These are phyloP conservation scores for Rostratula benghalensis DNA, from an alignment of 2,113 vertebrate genomes.

Conservation along the genomic window DNA sequence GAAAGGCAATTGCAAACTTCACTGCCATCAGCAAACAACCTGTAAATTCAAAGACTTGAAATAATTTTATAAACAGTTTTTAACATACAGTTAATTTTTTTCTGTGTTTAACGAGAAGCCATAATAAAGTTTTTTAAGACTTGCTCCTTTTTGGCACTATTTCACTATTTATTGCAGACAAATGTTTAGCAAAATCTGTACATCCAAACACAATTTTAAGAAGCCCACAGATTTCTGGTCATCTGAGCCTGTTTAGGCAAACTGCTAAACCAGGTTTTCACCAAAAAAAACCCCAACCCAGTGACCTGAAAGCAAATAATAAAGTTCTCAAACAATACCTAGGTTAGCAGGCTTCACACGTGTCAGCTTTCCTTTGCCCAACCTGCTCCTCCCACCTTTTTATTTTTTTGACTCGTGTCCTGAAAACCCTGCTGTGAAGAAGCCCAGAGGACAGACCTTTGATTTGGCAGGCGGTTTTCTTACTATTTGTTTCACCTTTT, in stretches of 20 bases:
- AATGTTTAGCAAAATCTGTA: rapidly evolving
- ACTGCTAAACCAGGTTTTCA: neutral
- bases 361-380: neutral
- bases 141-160: neutral
- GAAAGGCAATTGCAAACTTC: neutral
- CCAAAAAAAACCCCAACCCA: neutral
- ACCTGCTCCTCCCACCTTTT: neutral
- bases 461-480: neutral
- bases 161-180: neutral
- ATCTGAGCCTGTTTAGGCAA: neutral
- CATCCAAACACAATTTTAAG: rapidly evolving
- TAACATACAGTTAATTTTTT: neutral
- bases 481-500: rapidly evolving
- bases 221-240: neutral
- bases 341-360: neutral
- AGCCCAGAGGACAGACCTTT: neutral
- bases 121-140: neutral
- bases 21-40: neutral
- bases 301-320: neutral
- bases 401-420: neutral
- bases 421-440: neutral
- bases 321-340: neutral
- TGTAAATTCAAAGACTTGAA: neutral
- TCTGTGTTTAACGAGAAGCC: neutral
- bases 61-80: neutral